Evolutionary conservation across 2,797 vertebrate species (phyloP), one percentile per base, ranked within the genome.

Genomic region (Fistularia tabacaria): DNA sequence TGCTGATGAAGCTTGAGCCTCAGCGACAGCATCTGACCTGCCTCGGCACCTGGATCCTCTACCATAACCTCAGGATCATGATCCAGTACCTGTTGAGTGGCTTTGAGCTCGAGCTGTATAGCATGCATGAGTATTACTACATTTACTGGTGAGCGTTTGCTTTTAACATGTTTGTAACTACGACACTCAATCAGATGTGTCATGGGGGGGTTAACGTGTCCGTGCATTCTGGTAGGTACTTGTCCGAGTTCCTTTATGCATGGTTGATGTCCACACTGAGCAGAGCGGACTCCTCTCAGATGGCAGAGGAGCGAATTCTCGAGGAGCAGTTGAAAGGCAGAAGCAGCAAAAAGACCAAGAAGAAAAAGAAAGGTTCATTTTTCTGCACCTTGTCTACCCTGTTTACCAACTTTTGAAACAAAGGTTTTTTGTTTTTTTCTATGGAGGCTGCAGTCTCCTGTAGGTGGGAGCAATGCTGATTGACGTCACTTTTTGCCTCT

Each of bases 81-180:
- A 95, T 99, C 86, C 97, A 98, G 70, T 99, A 99, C 86, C 92
- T 99, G 77, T 91, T 99, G 71, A 99, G 97, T 47, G 97, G 97
- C 74, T 99, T 99, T 68, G 97, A 99, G 69, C 85, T 99, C 82
- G 97, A 99, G 71, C 94, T 99, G 42, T 99, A 99, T 88, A 99
- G 96, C 86, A 98, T 99, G 95, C 97, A 99, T 6, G 97, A 99
- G 59, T 99, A 98, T 83, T 98, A 99, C 85, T 99, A 99, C 88
- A 93, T 99, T 77, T 99, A 98, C 87, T 99, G 97, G 97, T 99
- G 7, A 38, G 40, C 10, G 25, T 25, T 25, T 41, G 7, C 51
- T 25, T 8, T 3, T 40, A 9, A 48, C 11, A 37, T 7, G 10
- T 9, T 3, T 47, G 3, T 47, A 14, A 47, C 46, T 14, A 10